Percentiles rank a stretch among this genome's conserved stretches.
Evolutionary conservation across 2,113 vertebrate species (phyloP).

Genomic region (Rhabdomys dilectus): DNA sequence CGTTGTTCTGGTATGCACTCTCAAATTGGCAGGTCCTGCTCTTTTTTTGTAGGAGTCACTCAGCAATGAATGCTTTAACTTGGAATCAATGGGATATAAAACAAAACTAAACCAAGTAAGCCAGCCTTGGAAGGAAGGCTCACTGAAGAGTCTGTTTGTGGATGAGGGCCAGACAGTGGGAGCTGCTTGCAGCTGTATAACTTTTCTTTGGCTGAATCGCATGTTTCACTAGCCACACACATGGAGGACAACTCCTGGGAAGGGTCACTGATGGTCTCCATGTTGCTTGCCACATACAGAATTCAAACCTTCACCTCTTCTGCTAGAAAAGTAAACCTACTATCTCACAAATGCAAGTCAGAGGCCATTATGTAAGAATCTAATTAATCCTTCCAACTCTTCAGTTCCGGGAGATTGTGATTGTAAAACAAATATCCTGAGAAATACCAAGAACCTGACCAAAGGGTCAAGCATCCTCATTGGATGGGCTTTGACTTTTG

Average conservation of each 20-base stretch:
- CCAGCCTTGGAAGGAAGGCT: background rate
- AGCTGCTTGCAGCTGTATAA: background rate
- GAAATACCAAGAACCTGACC: background rate
- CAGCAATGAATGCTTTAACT: constrained; percentile 38
- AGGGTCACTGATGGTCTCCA: background rate
- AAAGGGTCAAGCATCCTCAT: background rate
- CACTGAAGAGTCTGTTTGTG: background rate
- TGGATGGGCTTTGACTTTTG: background rate
- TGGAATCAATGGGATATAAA: background rate
- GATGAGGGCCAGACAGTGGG: background rate
- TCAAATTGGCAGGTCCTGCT: background rate
- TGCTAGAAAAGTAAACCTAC: constrained; percentile 36
- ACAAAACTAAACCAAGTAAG: background rate
- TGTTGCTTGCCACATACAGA: background rate
- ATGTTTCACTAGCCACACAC: background rate
- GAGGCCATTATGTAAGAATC: constrained; percentile 10
- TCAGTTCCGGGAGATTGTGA: background rate
- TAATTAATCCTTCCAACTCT: background rate
- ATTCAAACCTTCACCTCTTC: constrained; percentile 6
- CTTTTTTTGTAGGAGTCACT: background rate
- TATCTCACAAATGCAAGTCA: constrained; percentile 33
- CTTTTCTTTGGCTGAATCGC: constrained; percentile 27
- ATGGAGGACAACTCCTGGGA: background rate
- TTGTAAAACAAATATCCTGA: background rate
- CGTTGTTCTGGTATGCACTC: background rate